Percentiles rank a stretch among this genome's conserved stretches.
phyloP scores from a whole-genome alignment of 1,140 invertebrate genomes.

The Camponotus vicinus region DNA sequence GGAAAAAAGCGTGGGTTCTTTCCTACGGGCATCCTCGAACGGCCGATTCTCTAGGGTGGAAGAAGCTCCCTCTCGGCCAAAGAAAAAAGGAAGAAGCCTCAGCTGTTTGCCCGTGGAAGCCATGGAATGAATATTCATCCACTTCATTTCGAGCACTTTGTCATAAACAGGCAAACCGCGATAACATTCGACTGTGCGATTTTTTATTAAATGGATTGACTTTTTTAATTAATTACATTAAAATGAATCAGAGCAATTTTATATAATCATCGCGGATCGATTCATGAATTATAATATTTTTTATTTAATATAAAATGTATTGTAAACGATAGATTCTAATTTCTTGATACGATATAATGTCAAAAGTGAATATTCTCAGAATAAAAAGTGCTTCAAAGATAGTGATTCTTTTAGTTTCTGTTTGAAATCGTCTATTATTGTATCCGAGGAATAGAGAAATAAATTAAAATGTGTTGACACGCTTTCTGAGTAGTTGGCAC shows the following conservation, averaged over 20 bases:
- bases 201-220: neutral
- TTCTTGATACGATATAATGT: neutral
- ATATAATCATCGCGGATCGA: neutral
- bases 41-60: slow-evolving; percentile 75
- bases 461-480: neutral
- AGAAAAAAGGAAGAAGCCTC: slow-evolving; percentile 81
- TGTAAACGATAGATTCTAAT: neutral
- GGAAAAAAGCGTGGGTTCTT: slow-evolving; percentile 22
- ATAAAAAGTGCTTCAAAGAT: neutral
- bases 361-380: neutral
- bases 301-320: neutral
- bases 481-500: neutral
- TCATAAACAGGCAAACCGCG: slow-evolving; percentile 26
- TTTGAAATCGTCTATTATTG: neutral
- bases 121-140: slow-evolving; percentile 68
- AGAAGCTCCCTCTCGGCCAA: slow-evolving; percentile 49
- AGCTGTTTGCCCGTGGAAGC: slow-evolving; percentile 84
- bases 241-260: neutral
- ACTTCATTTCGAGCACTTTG: neutral
- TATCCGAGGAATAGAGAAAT: neutral
- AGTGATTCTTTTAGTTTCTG: neutral
- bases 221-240: neutral
- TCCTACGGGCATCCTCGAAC: slow-evolving; percentile 31
- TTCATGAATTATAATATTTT: neutral
- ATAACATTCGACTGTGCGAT: slow-evolving; percentile 12